A percentile compares a stretch with the other conserved stretches of the same genome.
These are phyloP conservation scores for Emys orbicularis DNA, from an alignment of 2,797 vertebrate species.

Conservation along the genomic window DNA sequence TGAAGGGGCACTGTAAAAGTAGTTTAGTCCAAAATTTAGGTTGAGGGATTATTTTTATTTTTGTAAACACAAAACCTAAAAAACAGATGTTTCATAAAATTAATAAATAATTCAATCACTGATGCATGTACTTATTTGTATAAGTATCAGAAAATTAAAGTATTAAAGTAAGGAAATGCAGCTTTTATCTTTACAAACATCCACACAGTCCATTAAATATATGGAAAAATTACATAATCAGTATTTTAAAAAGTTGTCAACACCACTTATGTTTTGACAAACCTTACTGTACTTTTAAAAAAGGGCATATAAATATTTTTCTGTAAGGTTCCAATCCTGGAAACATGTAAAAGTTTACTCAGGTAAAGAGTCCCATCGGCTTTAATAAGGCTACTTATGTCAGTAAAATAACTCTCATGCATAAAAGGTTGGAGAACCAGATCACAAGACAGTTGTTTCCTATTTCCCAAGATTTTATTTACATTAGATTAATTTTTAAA, in stretches of 20 bases:
- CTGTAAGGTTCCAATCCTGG: neutral
- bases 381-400: neutral
- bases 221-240: neutral
- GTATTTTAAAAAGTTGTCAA: neutral
- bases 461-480: neutral
- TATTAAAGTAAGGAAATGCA: neutral
- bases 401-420: neutral
- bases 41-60: neutral
- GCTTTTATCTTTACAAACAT: neutral
- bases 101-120: neutral
- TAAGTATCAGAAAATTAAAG: neutral
- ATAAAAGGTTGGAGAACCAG: too few species aligned
- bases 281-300: neutral
- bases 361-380: neutral
- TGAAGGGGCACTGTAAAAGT: neutral
- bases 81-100: neutral
- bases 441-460: neutral
- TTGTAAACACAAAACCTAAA: neutral
- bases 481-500: neutral
- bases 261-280: neutral
- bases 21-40: neutral
- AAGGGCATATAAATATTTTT: neutral
- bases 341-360: neutral
- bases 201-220: neutral
- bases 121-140: neutral